Evolutionary conservation across 1,140 invertebrate species (phyloP), one percentile per base, ranked within the genome.

Genomic region (Tyrophagus putrescentiae): DNA sequence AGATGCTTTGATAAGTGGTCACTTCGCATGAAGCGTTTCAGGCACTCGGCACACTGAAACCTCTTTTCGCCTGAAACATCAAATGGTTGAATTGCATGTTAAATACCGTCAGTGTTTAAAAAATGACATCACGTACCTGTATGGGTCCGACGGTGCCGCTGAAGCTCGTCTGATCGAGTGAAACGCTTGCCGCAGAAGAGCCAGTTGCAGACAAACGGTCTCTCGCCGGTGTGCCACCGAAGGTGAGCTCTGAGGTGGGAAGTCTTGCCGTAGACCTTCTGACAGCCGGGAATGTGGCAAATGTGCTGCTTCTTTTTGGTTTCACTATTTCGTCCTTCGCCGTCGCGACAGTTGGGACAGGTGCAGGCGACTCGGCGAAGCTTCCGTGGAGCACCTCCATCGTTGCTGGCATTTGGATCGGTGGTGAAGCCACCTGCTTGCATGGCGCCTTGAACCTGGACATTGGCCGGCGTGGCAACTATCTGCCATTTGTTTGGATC

Each of bases 221-320:
- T 73, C 72, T 88, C 85, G 1, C 85, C 88, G 0, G 86, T 87
- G 64, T 92, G 88, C 88, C 87, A 95, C 54, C 90, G 76, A 4
- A 93, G 50, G 61, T 68, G 67, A 32, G 67, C 67, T 53, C 65
- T 44, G 18, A 68, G 44, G 60, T 68, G 66, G 28, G 66, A 67
- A 13, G 67, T 68, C 36, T 68, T 68, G 1, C 66, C 66, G 36
- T 68, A 68, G 1, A 68, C 66, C 63, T 68, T 68, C 41, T 63
- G 88, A 72, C 94, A 98, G 28, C 89, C 91, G 0, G 87, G 78
- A 64, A 96, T 88, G 71, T 98, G 93, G 70, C 94, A 98, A 48
- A 94, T 83, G 70, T 98, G 94, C 67, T 90, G 87, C 61, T 76
- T 76, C 65, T 87, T 86, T 79, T 96, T 95, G 5, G 57, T 57